Percentiles rank a stretch among this genome's conserved stretches.
Conservation (phyloP, 2,797 vertebrate species). For the Bryconaethiops microstoma region DNA sequence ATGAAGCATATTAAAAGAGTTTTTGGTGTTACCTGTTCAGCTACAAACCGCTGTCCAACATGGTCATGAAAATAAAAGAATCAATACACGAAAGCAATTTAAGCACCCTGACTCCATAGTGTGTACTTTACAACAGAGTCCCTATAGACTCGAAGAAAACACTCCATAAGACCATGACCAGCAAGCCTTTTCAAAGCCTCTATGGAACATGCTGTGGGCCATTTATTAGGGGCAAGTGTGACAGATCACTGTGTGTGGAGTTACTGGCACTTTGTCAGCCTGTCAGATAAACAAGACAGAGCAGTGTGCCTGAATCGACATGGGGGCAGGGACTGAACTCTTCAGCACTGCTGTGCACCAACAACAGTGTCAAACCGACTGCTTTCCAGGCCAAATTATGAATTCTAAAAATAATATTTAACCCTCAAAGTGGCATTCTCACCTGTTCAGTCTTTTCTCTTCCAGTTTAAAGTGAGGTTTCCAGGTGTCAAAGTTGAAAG, state of each 20-base stretch:
- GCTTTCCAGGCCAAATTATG: neutral
- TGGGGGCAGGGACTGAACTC: neutral
- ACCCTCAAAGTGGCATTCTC: neutral
- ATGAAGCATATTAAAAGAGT: neutral
- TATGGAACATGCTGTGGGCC: slow-evolving; percentile 1
- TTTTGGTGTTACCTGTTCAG: neutral
- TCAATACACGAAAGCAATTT: neutral
- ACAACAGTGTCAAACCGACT: neutral
- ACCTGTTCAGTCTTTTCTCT: neutral
- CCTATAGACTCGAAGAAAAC: neutral
- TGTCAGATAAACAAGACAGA: slow-evolving; percentile 35
- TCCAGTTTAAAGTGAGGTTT: neutral
- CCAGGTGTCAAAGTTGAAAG: neutral
- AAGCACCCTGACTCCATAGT: neutral
- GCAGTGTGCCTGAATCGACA: neutral
- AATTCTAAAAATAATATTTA: slow-evolving; percentile 12
- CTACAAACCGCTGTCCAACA: neutral
- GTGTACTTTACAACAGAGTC: neutral
- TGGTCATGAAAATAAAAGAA: neutral
- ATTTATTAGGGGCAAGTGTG: slow-evolving; percentile 33
- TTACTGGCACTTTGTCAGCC: slow-evolving; percentile 21
- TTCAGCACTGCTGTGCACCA: neutral
- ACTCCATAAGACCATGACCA: neutral
- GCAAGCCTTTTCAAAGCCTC: slow-evolving; percentile 6
- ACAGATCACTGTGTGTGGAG: slow-evolving; percentile 12